Evolutionary conservation across 2,888 invertebrate species (phyloP), one percentile per base, ranked within the genome.

Genomic region (Cistogaster globosa): DNA sequence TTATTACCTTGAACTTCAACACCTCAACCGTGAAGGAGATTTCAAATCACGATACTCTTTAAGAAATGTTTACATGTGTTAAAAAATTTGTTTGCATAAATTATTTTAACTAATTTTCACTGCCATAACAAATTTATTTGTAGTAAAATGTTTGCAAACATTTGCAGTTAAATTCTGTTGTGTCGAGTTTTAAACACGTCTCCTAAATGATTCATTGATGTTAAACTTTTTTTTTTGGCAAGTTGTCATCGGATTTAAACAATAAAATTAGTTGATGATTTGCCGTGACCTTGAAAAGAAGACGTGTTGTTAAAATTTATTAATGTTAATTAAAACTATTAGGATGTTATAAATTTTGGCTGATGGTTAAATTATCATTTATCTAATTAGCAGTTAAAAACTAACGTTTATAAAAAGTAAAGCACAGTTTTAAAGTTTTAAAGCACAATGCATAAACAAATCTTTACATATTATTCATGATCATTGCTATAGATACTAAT

Each of bases 261-360:
- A 75, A 69, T 36, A 26, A 42, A 72, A 55, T 65, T 72, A 60
- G 72, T 62, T 36, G 83, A 42, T 75, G 22, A 62, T 80, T 76
- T 84, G 22, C 76, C 71, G 48, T 72, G 80, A 76, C 80, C 84
- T 84, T 84, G 80, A 77, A 80, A 60, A 67, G 26, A 14, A 26
- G 4, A 42, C 48, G 65, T 72, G 53, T 58, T 63, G 26, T 65
- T 69, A 74, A 75, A 68, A 67, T 51, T 38, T 11, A 60, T 53
- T 57, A 67, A 53, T 71, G 57, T 65, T 55, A 42, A 11, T 12
- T 42, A 42, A 32, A 32, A 63, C 45, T 55, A 14, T 51, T 67
- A 83, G 55, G 65, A 72, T 60, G 55, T 68, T 69, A 83, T 68
- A 26, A 11, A 62, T 57, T 55, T 60, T 55, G 48, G 36, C 26